These are phyloP conservation scores for Nemotelus pantherinus DNA, from an alignment of 2,888 invertebrate species.

Conservation along the genomic window DNA sequence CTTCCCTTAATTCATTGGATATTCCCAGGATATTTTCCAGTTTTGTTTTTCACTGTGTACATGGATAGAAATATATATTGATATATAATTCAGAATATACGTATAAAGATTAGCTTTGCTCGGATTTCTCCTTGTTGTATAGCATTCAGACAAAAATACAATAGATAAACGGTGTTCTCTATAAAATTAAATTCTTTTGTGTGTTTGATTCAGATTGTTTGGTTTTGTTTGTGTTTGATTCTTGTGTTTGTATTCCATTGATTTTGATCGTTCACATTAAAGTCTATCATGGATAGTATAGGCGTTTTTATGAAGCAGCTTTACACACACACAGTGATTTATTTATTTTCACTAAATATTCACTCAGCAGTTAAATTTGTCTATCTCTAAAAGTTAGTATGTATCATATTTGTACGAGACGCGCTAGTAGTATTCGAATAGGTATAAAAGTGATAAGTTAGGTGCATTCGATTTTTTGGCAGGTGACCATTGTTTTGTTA, in stretches of 20 bases:
- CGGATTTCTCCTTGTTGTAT: conserved; percentile 41
- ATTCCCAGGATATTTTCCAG: background rate
- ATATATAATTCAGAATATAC: conserved; percentile 47
- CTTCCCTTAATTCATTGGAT: background rate
- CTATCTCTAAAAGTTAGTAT: background rate
- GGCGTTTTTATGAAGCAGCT: background rate
- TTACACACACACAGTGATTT: background rate
- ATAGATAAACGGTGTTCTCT: conserved; percentile 39
- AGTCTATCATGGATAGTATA: background rate
- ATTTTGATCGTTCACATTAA: too few relatives aligned
- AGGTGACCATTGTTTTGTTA: conserved; percentile 28
- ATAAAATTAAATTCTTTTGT: conserved; percentile 45
- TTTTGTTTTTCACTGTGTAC: conserved; percentile 46
- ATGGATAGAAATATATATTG: conserved; percentile 50
- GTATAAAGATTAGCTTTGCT: conserved; percentile 45
- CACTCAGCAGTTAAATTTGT: background rate
- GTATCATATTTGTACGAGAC: conserved; percentile 32
- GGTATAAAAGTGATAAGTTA: conserved; percentile 38
- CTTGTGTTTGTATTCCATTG: background rate
- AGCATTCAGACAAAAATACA: conserved; percentile 47
- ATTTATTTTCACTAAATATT: too few relatives aligned
- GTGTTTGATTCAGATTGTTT: background rate
- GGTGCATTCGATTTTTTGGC: conserved; percentile 39
- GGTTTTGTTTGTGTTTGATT: background rate
- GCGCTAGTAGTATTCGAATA: conserved; percentile 23